Percentiles rank a stretch among this genome's conserved stretches.
phyloP scores from a whole-genome alignment of 2,113 vertebrate species.

The Triplophysa tibetana region DNA sequence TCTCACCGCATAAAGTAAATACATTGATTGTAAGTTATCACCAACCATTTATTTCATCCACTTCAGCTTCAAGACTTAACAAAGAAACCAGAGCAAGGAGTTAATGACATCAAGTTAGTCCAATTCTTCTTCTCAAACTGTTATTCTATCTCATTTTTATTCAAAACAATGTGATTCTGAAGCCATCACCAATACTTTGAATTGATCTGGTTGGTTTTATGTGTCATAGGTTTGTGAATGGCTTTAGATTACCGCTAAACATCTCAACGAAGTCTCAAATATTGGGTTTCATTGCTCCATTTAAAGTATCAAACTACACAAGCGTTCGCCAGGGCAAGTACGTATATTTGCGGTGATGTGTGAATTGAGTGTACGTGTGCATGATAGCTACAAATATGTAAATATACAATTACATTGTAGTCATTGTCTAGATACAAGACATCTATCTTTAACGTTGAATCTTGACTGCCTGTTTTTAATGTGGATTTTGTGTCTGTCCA shows the following conservation, averaged over 20 bases:
- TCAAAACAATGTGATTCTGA: no score
- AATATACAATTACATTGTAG: background rate
- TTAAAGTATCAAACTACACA: conserved; percentile 56
- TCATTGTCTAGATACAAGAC: background rate
- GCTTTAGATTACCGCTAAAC: conserved; percentile 22
- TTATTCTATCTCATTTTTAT: conserved; percentile 2
- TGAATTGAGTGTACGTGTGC: background rate
- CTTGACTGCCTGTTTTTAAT: background rate
- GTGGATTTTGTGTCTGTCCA: conserved; percentile 38
- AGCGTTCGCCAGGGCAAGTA: conserved; percentile 60
- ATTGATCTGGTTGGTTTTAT: background rate
- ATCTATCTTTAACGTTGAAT: background rate
- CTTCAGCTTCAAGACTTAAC: conserved; percentile 57
- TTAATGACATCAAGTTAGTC: conserved; percentile 77
- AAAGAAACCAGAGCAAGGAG: conserved; percentile 73
- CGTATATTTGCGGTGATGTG: conserved; percentile 34
- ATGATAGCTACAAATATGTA: background rate
- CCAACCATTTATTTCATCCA: background rate
- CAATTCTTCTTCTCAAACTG: background rate
- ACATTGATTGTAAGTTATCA: background rate
- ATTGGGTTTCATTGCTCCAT: fast-evolving
- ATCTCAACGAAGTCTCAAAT: background rate
- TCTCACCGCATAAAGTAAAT: background rate
- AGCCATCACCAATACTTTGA: background rate
- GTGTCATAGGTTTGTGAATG: conserved; percentile 64